phyloP scores from a whole-genome alignment of 2,113 vertebrate species.

The Nanger granti region DNA sequence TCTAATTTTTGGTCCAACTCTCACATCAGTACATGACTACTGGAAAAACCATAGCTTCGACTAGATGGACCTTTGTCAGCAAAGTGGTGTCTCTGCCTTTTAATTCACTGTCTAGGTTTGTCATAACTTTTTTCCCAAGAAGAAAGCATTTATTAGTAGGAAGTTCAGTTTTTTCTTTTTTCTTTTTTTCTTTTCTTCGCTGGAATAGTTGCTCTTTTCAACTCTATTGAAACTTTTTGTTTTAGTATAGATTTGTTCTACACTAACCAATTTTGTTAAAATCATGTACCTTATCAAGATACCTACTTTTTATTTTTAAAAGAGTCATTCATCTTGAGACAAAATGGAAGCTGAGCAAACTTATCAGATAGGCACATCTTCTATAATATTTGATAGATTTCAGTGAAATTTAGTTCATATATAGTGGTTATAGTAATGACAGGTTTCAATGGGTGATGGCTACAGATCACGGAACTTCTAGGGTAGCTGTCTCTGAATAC shows the following conservation, averaged over 20 bases:
- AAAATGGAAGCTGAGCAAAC: slow-evolving; percentile 33
- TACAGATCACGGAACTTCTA: slow-evolving; percentile 37
- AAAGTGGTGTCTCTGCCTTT: neutral
- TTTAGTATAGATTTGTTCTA: neutral
- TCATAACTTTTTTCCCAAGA: neutral
- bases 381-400: slow-evolving; percentile 38
- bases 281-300: neutral
- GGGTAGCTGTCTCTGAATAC: slow-evolving; percentile 22
- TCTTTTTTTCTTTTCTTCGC: neutral
- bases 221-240: neutral
- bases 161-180: neutral
- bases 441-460: slow-evolving; percentile 20
- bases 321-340: slow-evolving; percentile 20
- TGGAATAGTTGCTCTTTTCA: neutral
- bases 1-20: neutral
- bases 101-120: neutral
- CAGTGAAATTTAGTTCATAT: neutral
- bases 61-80: neutral
- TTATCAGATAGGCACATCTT: neutral
- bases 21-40: neutral
- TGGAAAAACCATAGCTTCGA: neutral
- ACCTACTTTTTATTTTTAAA: slow-evolving; percentile 9
- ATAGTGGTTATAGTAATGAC: slow-evolving; percentile 34
- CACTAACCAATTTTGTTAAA: slow-evolving; percentile 23
- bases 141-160: neutral